A percentile compares a stretch with the other conserved stretches of the same genome.
Evolutionary conservation across 1,140 invertebrate species (phyloP).

Genomic region (Pseudomyrmex gracilis): DNA sequence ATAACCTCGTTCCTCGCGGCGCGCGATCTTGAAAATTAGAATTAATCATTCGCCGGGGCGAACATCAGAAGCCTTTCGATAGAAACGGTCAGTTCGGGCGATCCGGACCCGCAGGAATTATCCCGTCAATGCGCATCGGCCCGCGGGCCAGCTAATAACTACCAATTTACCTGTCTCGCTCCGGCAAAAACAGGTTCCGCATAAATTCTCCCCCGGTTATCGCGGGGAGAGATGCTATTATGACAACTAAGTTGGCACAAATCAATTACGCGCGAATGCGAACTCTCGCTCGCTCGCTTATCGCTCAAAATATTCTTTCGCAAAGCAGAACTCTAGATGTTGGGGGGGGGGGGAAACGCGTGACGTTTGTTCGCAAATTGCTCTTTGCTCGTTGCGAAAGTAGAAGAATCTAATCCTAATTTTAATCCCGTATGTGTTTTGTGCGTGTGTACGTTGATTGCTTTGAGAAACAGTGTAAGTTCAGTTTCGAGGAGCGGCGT

Average conservation of each 20-base stretch:
- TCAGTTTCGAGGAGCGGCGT: not conserved
- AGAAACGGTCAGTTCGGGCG: no score
- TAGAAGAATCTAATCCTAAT: no score
- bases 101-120: constrained; percentile 67
- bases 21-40: constrained; percentile 48
- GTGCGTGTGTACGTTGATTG: not conserved
- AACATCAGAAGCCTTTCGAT: constrained; percentile 5
- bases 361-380: constrained; percentile 6
- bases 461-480: not conserved
- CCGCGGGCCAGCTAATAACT: constrained; percentile 77
- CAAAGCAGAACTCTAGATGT: not conserved
- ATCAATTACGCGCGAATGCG: constrained; percentile 73
- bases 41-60: constrained; percentile 53
- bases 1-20: not conserved
- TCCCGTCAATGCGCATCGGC: constrained; percentile 74
- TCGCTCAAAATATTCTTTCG: not conserved
- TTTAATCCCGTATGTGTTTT: not conserved
- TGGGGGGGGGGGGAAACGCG: not conserved
- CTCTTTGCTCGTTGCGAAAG: not conserved
- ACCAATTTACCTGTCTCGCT: constrained; percentile 80
- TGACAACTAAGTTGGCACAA: constrained; percentile 76
- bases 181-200: constrained; percentile 77
- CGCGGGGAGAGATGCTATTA: constrained; percentile 69
- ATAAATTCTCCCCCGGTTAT: constrained; percentile 79
- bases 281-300: not conserved